Percentiles rank a stretch among this genome's conserved stretches.
Conservation (phyloP, 2,888 invertebrate species). For the Lasioglossum figueresi region DNA sequence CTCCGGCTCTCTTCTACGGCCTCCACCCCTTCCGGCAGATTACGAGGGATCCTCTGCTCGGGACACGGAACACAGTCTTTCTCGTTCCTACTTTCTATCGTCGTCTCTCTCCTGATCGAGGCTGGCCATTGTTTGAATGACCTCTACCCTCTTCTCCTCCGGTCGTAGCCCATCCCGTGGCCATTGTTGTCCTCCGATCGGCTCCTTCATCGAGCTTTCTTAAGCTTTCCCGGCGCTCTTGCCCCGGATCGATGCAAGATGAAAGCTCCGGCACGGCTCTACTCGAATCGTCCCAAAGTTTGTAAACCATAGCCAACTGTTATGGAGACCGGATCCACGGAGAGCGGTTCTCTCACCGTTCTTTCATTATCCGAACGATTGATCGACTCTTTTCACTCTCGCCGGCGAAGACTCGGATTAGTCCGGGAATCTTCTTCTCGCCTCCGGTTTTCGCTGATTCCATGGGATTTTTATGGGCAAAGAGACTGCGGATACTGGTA, state of each 20-base stretch:
- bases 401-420: not conserved
- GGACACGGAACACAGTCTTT: not conserved
- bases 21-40: slow-evolving; percentile 25
- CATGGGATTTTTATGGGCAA: not conserved
- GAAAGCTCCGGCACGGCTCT: slow-evolving; percentile 6
- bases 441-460: not conserved
- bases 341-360: slow-evolving; percentile 6
- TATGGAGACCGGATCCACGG: slow-evolving; percentile 2
- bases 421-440: not conserved
- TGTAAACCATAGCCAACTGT: not conserved
- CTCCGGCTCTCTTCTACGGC: slow-evolving; percentile 34
- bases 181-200: slow-evolving; percentile 46
- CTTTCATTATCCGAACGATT: slow-evolving; percentile 5
- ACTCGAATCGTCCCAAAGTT: slow-evolving; percentile 30
- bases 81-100: not conserved
- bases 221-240: slow-evolving; percentile 21
- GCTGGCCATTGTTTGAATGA: slow-evolving; percentile 49
- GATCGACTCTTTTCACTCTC: not conserved
- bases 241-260: slow-evolving; percentile 12
- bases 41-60: slow-evolving; percentile 10
- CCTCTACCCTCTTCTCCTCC: slow-evolving; percentile 27
- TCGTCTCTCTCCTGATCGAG: slow-evolving; percentile 1
- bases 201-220: slow-evolving; percentile 43
- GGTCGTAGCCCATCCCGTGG: not conserved
- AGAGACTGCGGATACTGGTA: not conserved